Conservation (phyloP, 2,113 vertebrate genomes). For the Laticauda laticaudata region DNA sequence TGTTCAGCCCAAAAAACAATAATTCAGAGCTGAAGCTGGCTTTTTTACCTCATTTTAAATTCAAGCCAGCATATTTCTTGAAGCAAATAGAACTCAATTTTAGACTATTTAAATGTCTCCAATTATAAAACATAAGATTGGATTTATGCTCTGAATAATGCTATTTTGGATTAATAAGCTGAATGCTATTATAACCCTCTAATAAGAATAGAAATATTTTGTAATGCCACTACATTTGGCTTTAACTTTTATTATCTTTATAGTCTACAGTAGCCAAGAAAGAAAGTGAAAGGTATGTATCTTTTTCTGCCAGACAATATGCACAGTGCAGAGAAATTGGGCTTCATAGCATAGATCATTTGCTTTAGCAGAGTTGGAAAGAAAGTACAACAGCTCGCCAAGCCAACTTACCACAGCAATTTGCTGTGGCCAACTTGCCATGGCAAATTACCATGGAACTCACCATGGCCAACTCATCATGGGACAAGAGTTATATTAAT, state of each 20-base stretch:
- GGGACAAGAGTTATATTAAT: background rate
- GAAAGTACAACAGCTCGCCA: conserved; percentile 1
- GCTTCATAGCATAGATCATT: conserved; percentile 65
- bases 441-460: too few species aligned
- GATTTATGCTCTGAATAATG: conserved; percentile 39
- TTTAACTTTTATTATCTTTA: conserved; percentile 69
- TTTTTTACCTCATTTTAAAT: conserved; percentile 35
- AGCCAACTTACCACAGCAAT: background rate
- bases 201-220: conserved; percentile 48
- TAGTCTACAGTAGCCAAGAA: conserved; percentile 41
- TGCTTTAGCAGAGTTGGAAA: conserved; percentile 54
- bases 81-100: conserved; percentile 50
- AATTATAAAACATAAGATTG: conserved; percentile 29
- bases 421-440: background rate
- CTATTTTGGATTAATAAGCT: conserved; percentile 52
- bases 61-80: conserved; percentile 40
- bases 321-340: conserved; percentile 41
- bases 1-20: conserved; percentile 12
- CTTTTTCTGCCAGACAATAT: conserved; percentile 51
- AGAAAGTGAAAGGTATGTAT: conserved; percentile 51
- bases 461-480: background rate
- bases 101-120: conserved; percentile 43
- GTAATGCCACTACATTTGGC: conserved; percentile 44
- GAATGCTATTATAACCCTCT: conserved; percentile 47
- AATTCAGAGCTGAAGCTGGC: conserved; percentile 29